Evolutionary conservation across 2,888 invertebrate genomes (phyloP).

Genomic region (Polydrusus tereticollis): DNA sequence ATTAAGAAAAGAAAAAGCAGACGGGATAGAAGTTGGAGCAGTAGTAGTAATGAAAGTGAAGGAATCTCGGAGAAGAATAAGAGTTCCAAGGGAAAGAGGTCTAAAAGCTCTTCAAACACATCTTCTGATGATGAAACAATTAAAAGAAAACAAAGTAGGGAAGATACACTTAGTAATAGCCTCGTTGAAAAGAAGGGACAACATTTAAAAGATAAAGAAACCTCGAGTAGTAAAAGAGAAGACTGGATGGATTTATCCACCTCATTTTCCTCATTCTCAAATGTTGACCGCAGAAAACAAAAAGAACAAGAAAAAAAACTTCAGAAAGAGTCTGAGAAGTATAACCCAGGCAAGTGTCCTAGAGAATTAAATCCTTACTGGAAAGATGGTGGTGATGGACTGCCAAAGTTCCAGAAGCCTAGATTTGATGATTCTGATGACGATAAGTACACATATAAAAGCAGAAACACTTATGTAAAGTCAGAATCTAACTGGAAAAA

Average conservation of each 20-base stretch:
- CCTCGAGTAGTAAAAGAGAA: conserved; percentile 65
- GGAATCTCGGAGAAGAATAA: neutral
- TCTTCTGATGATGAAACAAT: neutral
- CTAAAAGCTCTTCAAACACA: neutral
- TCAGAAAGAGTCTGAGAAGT: conserved; percentile 72
- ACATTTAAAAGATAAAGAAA: neutral
- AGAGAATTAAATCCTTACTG: conserved; percentile 93
- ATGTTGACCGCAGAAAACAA: conserved; percentile 65
- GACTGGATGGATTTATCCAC: conserved; percentile 84
- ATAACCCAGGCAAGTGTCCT: conserved; percentile 78
- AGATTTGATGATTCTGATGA: conserved; percentile 63
- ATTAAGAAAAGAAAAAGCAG: conserved; percentile 13
- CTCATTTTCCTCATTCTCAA: conserved; percentile 65
- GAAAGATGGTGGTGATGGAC: conserved; percentile 89
- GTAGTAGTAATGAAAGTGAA: conserved; percentile 4
- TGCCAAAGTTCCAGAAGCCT: conserved; percentile 74
- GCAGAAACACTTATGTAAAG: conserved; percentile 14
- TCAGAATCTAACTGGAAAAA: conserved; percentile 50
- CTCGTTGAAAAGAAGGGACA: neutral
- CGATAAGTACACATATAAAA: conserved; percentile 55
- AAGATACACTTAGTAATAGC: neutral
- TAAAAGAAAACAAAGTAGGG: neutral
- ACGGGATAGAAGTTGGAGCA: neutral
- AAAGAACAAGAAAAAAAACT: conserved; percentile 69
- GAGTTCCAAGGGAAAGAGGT: neutral